Conservation (phyloP, 2,113 vertebrate genomes). For the Xiphorhynchus elegans region DNA sequence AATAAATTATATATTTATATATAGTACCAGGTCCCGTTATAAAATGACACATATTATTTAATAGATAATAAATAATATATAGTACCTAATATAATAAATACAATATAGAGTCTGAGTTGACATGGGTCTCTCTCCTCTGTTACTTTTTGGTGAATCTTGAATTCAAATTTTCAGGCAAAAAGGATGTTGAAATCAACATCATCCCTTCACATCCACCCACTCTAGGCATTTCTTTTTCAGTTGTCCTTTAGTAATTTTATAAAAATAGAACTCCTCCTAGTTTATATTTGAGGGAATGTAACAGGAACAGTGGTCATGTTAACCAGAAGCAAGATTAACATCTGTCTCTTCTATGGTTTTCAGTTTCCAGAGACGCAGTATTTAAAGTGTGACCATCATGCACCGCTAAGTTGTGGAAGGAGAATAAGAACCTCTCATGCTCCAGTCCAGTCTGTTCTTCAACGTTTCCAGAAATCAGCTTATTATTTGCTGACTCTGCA, state of each 20-base stretch:
- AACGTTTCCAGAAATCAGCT: not conserved
- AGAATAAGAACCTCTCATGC: not conserved
- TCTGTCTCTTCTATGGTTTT: not conserved
- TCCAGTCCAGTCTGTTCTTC: not conserved
- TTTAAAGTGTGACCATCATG: not conserved
- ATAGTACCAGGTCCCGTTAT: not conserved
- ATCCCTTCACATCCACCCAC: rapidly evolving
- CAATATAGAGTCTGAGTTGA: not conserved
- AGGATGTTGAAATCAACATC: not conserved
- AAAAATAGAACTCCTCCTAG: not conserved
- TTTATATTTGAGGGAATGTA: not conserved
- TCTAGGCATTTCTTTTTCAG: not conserved
- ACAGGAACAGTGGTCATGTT: not conserved
- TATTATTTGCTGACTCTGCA: not conserved
- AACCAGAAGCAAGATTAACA: not conserved
- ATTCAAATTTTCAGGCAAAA: not conserved
- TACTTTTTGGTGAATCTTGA: not conserved
- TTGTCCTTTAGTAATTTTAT: not conserved
- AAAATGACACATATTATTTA: not conserved
- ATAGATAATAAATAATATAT: not conserved
- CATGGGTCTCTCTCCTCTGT: not conserved
- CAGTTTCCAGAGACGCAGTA: not conserved
- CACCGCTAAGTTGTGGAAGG: not conserved
- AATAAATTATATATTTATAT: not conserved
- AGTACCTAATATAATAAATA: not conserved